Base-by-base conservation (phyloP, 2,113 vertebrate species). In the Muntiacus muntjak region DNA sequence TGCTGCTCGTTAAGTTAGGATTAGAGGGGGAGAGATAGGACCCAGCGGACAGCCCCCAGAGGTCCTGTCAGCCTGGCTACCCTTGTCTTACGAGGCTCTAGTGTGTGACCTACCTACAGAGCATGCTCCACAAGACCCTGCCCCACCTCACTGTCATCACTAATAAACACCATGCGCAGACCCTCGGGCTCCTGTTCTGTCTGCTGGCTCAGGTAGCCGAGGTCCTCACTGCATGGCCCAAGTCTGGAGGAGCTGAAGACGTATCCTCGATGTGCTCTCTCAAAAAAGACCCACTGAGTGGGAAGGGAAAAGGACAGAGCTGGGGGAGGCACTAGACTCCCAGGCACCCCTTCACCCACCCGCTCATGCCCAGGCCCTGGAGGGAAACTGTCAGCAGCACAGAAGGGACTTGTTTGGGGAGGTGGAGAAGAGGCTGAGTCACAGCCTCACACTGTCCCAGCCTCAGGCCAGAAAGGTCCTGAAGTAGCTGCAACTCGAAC, bases 81-180 rank as follows among this genome's bases (percentile, higher is more conserved):
- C 95, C 97, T 83, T 91, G 91, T 95, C 94, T 94, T 82, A 93
- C 1, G 4, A 76, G 87, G 98, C 97, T 96, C 95, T 96, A 96
- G 92, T 16, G 93, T 97, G 79, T 96, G 97, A 94, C 81, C 96
- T 97, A 93, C 81, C 96, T 97, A 81, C 96, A 98, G 98, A 96
- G 97, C 98, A 97, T 98, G 98, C 81, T 98, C 94, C 96, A 95
- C 10, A n/a, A 91, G 97, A 93, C 81, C 95, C 79, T 87, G 87
- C 36, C 92, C 93, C 94, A 92, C 47, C 58, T 95, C 95, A 95
- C 84, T 85, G 96, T 96, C 98, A 93, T 98, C 94, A 96, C 84
- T 62, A 98, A 98, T 98, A 98, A 98, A 97, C 93, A 97, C 79
- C 96, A 96, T 40, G 84, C 97, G 96, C 89, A 91, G 79, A 76